A percentile compares a stretch with the other conserved stretches of the same genome.
Evolutionary conservation across 1,140 invertebrate species (phyloP).

Genomic region (Drosophila lini): DNA sequence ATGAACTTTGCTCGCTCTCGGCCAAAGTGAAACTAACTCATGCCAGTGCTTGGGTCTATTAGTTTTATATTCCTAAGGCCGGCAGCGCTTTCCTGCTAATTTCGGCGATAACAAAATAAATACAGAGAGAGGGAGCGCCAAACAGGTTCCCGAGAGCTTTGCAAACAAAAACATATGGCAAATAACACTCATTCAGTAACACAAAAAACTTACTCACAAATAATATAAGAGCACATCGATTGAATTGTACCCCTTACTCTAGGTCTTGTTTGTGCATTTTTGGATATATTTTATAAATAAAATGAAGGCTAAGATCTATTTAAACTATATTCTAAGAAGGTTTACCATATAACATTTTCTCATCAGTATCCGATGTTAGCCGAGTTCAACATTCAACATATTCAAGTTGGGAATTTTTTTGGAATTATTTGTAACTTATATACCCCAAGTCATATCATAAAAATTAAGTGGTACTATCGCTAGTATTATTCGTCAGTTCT

Average conservation of each 20-base stretch:
- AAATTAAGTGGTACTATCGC: not conserved
- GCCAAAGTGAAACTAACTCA: constrained; percentile 11
- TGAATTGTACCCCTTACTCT: not conserved
- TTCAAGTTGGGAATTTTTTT: not conserved
- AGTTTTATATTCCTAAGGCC: not conserved
- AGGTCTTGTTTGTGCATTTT: not conserved
- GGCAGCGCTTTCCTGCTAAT: constrained; percentile 5
- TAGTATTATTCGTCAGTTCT: not conserved
- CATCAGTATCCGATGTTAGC: not conserved
- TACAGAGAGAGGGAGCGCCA: constrained; percentile 1
- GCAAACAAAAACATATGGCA: constrained; percentile 15
- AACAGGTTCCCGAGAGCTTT: constrained; percentile 18
- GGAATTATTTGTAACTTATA: not conserved
- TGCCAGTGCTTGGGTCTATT: not conserved
- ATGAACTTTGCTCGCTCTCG: constrained; percentile 2
- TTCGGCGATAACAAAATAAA: constrained; percentile 15
- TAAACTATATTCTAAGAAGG: too few species aligned
- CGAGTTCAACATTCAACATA: not conserved
- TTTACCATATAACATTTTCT: not conserved
- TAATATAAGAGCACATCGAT: not conserved
- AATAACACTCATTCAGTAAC: constrained; percentile 9
- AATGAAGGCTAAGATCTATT: not conserved
- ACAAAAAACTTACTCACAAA: not conserved
- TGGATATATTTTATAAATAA: too few species aligned
- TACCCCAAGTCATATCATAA: not conserved